Conservation (phyloP, 2,797 vertebrate species). For the Alcedo quadribrachys region DNA sequence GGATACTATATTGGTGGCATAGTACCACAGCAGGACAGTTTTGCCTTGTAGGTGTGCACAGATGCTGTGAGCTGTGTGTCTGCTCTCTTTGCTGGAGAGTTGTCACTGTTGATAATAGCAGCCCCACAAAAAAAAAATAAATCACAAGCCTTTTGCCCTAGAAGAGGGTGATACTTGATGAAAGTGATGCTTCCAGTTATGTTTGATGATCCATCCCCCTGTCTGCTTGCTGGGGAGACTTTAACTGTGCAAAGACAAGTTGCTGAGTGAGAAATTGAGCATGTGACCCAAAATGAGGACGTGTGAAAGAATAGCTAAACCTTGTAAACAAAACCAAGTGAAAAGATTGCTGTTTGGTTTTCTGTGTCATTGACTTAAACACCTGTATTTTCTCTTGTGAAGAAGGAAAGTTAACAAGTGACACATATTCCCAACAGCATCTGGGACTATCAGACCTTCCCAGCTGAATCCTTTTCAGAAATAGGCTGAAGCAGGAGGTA, state of each 20-base stretch:
- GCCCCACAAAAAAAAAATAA: not conserved
- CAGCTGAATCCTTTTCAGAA: not conserved
- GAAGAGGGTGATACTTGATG: not conserved
- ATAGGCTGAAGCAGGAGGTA: not conserved
- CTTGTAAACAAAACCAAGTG: not conserved
- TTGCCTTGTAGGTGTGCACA: rapidly evolving
- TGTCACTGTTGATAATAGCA: not conserved
- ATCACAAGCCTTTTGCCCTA: not conserved
- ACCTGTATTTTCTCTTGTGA: not conserved
- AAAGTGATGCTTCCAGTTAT: not conserved
- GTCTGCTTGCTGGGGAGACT: not conserved
- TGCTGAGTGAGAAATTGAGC: not conserved
- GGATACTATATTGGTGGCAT: not conserved
- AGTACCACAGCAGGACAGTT: rapidly evolving
- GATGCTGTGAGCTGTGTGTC: not conserved
- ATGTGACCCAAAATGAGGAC: not conserved
- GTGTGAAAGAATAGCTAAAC: not conserved
- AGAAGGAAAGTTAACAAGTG: not conserved
- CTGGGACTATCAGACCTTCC: not conserved
- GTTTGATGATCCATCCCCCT: not conserved
- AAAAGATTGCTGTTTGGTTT: not conserved
- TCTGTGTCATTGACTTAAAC: not conserved
- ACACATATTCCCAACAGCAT: not conserved
- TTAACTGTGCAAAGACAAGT: not conserved
- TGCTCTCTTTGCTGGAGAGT: not conserved